Evolutionary conservation across 1,140 invertebrate genomes (phyloP), one percentile per base, ranked within the genome.

Genomic region (Pinna nobilis): DNA sequence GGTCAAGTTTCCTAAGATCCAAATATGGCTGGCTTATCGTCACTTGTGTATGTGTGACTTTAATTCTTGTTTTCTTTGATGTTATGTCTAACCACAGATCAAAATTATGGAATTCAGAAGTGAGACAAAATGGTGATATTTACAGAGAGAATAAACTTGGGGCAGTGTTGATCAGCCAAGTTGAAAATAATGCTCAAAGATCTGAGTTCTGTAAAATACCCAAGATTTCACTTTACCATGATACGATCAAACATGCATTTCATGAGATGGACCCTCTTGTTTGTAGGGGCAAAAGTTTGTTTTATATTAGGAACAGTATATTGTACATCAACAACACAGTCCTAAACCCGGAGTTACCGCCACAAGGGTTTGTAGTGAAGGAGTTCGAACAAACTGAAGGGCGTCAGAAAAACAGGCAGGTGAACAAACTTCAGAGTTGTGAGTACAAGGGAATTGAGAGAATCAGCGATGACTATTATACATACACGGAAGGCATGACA

Each of bases 251-350:
- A 47, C 41, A 68, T 64, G 59, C 51, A 2, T 70, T 70, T 60
- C 37, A 65, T 18, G 30, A 28, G 4, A 51, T 75, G 60, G 61
- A 75, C 13, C 73, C 66, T n/a, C 37, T 70, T 18, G 18, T 51
- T 11, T 75, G 73, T 50, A 70, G 51, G 13, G 67, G 61, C 5
- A 65, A 20, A 3, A 68, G 70, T 28, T 44, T 84, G 47, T 84
- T 84, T 50, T 77, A 77, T 71, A n/a, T 82, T 5, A 65, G 77
- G 23, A 63, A 77, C 47, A 67, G 76, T 6, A 71, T 70, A 60
- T 30, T 82, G 25, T 23, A 70, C 30, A 53, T 80, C 9, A 81
- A 86, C 53, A 53, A 66, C 41, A 76, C 74, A 59, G 69, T 76
- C n/a, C 39, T 74, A 32, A 6, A 69, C 20, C 53, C 51, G 23